phyloP scores from a whole-genome alignment of 2,888 invertebrate genomes.

The Cryptus viduatorius region DNA sequence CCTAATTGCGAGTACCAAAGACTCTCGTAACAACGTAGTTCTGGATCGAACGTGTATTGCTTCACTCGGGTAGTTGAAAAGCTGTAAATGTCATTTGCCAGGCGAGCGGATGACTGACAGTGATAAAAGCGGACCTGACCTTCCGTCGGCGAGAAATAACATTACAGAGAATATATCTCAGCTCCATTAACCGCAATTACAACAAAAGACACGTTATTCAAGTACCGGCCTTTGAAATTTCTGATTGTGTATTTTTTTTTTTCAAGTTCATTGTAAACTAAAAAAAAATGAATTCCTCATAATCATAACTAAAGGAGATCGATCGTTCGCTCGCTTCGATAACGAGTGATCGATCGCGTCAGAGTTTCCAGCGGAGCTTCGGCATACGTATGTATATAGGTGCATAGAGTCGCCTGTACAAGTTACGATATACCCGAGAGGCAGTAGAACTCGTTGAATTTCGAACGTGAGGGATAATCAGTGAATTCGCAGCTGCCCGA shows the following conservation, averaged over 20 bases:
- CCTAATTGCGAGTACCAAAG: neutral
- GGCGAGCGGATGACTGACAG: neutral
- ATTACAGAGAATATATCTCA: neutral
- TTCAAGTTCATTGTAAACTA: neutral
- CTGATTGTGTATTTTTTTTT: neutral
- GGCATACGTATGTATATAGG: neutral
- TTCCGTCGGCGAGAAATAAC: neutral
- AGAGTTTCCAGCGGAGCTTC: neutral
- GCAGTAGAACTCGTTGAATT: constrained; percentile 10
- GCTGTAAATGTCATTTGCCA: neutral
- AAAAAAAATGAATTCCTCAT: neutral
- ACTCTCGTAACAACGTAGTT: neutral
- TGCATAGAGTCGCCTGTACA: neutral
- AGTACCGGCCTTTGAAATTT: neutral
- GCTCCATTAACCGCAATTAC: neutral
- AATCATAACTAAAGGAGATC: constrained; percentile 16
- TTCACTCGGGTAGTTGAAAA: neutral
- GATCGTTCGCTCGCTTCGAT: neutral
- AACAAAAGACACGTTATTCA: neutral
- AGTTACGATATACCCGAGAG: neutral
- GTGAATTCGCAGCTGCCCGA: constrained; percentile 22
- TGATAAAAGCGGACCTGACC: neutral
- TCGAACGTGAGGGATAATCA: constrained; percentile 26
- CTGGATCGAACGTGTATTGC: neutral
- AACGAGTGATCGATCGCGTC: constrained; percentile 13